Percentiles rank a stretch among this genome's conserved stretches.
phyloP scores from a whole-genome alignment of 2,888 invertebrate genomes.

The Cephus nigrinus region DNA sequence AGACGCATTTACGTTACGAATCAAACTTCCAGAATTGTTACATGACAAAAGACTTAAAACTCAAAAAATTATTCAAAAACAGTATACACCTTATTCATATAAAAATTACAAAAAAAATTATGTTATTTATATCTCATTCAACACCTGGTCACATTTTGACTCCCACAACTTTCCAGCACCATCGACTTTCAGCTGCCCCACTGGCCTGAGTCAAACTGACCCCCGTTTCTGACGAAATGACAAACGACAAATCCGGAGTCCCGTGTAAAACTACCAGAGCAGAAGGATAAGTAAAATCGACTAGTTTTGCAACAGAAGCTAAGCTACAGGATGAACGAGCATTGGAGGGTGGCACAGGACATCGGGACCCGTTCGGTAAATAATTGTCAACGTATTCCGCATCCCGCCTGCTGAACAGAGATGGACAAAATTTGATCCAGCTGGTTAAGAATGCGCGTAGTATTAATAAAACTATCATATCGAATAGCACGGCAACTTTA shows the following conservation, averaged over 20 bases:
- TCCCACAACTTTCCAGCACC: neutral
- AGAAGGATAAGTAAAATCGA: neutral
- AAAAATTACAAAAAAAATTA: neutral
- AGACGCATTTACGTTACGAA: too few relatives aligned
- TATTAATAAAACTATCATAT: slow-evolving; percentile 25
- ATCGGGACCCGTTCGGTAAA: neutral
- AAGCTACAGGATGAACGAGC: neutral
- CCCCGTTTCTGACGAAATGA: neutral
- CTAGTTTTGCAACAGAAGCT: neutral
- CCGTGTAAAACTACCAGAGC: neutral
- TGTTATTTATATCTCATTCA: neutral
- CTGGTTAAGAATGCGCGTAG: neutral
- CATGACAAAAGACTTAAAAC: neutral
- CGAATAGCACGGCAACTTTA: neutral
- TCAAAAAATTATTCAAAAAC: neutral
- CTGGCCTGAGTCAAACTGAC: neutral
- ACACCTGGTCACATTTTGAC: neutral
- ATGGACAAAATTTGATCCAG: neutral
- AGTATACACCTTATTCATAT: accelerated
- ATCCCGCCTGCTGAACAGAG: neutral
- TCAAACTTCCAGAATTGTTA: too few relatives aligned
- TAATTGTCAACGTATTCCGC: neutral
- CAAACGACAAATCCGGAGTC: neutral
- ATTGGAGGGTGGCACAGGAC: neutral
- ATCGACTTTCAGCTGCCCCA: neutral